phyloP scores from a whole-genome alignment of 2,797 vertebrate species.

The Bryconaethiops microstoma region DNA sequence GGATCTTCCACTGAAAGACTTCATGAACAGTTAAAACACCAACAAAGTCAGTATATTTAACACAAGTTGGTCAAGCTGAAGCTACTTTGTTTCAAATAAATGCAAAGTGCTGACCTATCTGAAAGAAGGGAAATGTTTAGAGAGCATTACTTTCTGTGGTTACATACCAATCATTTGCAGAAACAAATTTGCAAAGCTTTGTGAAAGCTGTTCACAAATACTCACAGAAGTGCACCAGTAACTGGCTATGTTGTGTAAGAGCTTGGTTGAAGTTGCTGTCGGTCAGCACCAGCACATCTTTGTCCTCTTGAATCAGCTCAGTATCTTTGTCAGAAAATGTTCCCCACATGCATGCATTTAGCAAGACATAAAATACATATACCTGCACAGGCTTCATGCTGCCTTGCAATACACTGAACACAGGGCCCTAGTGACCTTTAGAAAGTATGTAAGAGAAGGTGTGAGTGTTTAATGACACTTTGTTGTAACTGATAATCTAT shows the following conservation, averaged over 20 bases:
- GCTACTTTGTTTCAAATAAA: background rate
- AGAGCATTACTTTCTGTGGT: no score
- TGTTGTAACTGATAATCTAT: constrained; percentile 40
- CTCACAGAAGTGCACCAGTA: constrained; percentile 60
- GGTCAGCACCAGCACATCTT: constrained; percentile 45
- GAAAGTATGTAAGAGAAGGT: constrained; percentile 21
- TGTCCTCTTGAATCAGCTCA: constrained; percentile 36
- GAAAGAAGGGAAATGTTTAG: no score
- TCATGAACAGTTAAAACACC: background rate
- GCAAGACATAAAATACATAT: background rate
- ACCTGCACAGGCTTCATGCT: constrained; percentile 35
- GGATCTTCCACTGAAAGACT: background rate
- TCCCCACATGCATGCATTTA: constrained; percentile 22
- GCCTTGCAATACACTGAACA: constrained; percentile 11
- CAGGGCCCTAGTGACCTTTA: constrained; percentile 41
- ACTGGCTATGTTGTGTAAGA: constrained; percentile 33
- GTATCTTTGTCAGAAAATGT: background rate
- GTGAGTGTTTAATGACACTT: constrained; percentile 25
- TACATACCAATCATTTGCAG: background rate
- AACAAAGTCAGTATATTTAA: background rate
- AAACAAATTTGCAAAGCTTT: background rate
- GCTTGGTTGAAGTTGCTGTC: constrained; percentile 47
- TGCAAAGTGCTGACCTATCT: background rate
- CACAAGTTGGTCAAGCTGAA: background rate
- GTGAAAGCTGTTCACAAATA: constrained; percentile 5